These are phyloP conservation scores for Apantesis nais DNA, from an alignment of 2,888 invertebrate species.

Conservation along the genomic window DNA sequence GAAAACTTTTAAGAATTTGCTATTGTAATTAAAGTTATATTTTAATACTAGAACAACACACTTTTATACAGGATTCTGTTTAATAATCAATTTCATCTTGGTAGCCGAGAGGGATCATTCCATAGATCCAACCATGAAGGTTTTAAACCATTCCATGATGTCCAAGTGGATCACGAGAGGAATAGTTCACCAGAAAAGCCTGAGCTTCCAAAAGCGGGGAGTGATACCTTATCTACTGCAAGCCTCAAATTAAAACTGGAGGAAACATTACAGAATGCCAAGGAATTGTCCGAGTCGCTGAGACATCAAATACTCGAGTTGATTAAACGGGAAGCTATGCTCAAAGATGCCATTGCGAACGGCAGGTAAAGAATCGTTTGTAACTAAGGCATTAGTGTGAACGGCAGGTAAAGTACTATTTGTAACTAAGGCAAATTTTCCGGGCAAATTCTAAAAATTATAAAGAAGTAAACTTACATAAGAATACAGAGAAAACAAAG, in stretches of 20 bases:
- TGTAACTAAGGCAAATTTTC: background rate
- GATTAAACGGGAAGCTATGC: conserved; percentile 52
- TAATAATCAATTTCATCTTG: background rate
- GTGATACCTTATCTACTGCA: conserved; percentile 35
- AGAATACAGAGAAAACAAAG: no score
- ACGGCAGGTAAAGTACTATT: conserved; percentile 65
- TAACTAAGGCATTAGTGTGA: conserved; percentile 13
- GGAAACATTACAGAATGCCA: conserved; percentile 60
- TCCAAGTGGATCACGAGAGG: conserved; percentile 20
- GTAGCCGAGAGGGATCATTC: conserved; percentile 12
- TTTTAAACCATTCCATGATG: conserved; percentile 24
- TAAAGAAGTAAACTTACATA: no score
- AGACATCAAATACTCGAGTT: conserved; percentile 60
- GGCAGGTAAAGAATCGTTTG: conserved; percentile 63
- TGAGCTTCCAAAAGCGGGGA: conserved; percentile 10
- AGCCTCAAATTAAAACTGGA: conserved; percentile 61
- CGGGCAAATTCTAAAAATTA: no score
- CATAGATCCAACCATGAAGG: conserved; percentile 3
- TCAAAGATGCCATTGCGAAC: conserved; percentile 70
- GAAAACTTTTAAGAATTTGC: no score
- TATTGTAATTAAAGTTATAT: background rate
- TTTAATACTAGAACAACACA: background rate
- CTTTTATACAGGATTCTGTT: background rate
- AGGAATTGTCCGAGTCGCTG: conserved; percentile 57
- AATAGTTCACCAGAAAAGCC: conserved; percentile 13